Conservation (phyloP, 1,140 invertebrate species). For the Scaptomyza pallida region DNA sequence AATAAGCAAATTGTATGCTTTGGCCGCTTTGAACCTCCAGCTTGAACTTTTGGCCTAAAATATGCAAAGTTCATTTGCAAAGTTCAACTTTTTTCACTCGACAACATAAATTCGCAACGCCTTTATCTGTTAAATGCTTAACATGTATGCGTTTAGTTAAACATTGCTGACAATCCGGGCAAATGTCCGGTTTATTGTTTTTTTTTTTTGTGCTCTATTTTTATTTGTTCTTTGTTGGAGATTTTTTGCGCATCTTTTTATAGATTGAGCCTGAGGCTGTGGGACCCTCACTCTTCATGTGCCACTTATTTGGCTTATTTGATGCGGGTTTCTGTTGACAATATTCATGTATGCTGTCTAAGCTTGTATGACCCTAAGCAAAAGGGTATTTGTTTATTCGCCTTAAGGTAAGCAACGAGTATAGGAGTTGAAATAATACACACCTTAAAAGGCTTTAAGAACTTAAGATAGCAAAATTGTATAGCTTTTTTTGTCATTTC, state of each 20-base stretch:
- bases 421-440: no score
- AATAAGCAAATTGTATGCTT: background rate
- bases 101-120: slow-evolving; percentile 40
- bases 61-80: slow-evolving; percentile 19
- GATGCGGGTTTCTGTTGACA: background rate
- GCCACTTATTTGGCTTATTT: background rate
- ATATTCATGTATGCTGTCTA: background rate
- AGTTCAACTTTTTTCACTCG: slow-evolving; percentile 12
- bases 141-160: slow-evolving; percentile 24
- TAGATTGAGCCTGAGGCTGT: no score
- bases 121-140: no score
- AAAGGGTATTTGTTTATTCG: no score
- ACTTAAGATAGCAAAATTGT: no score
- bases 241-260: background rate
- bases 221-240: slow-evolving; percentile 12
- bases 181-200: slow-evolving; percentile 60
- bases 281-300: background rate
- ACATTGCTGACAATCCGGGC: slow-evolving; percentile 56
- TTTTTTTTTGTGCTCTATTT: background rate
- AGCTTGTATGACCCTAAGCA: slow-evolving; percentile 3
- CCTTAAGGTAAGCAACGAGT: no score
- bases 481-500: no score
- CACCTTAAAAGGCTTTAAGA: no score
- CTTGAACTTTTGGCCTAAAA: background rate
- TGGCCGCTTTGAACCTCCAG: background rate